These are phyloP conservation scores for Chromis chromis DNA, from an alignment of 2,797 vertebrate genomes.

Conservation along the genomic window DNA sequence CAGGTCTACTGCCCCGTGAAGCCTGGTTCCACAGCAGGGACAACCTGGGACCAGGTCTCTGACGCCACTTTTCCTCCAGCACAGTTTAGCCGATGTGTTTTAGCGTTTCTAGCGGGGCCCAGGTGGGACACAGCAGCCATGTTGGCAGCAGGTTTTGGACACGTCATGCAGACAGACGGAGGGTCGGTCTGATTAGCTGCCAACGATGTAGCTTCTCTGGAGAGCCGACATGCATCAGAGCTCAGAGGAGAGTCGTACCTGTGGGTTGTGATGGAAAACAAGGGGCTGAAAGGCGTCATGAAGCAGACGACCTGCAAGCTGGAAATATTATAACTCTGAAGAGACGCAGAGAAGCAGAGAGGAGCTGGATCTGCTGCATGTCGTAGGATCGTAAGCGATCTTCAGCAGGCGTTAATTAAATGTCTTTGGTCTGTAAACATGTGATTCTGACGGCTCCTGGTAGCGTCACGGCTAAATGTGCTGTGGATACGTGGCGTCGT, in stretches of 20 bases:
- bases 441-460: no score
- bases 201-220: constrained; percentile 4
- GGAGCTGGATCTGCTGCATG: no score
- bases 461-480: no score
- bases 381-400: no score
- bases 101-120: no score
- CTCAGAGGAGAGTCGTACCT: not conserved
- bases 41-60: not conserved
- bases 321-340: not conserved
- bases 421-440: not conserved
- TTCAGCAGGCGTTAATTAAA: not conserved
- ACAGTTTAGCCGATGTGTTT: constrained; percentile 14
- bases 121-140: no score
- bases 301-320: not conserved
- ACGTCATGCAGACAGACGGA: not conserved
- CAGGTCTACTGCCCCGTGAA: constrained; percentile 31
- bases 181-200: not conserved
- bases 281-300: not conserved
- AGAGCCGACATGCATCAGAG: not conserved
- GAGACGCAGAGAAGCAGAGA: not conserved
- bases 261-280: no score
- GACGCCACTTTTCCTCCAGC: constrained; percentile 34
- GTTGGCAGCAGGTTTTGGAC: not conserved
- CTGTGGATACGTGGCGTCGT: constrained; percentile 8
- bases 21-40: constrained; percentile 50